phyloP scores from a whole-genome alignment of 2,797 vertebrate species.

The Bryconaethiops microstoma region DNA sequence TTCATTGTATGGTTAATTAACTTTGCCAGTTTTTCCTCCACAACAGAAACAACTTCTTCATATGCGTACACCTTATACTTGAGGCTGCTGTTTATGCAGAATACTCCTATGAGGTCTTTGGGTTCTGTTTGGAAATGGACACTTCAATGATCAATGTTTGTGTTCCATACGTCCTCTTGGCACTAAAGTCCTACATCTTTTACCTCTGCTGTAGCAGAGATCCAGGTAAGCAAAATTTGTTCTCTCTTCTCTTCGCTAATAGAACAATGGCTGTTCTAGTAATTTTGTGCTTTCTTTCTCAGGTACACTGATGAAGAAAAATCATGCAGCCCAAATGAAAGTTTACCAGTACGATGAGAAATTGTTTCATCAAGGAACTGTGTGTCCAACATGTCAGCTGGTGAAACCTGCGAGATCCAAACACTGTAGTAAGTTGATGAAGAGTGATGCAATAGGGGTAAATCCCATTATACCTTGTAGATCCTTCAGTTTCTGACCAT shows the following conservation, averaged over 20 bases:
- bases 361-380: slow-evolving; percentile 79
- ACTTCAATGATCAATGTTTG: slow-evolving; percentile 75
- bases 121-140: slow-evolving; percentile 88
- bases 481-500: neutral
- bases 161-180: slow-evolving; percentile 87
- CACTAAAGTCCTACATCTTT: slow-evolving; percentile 81
- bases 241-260: neutral
- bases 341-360: slow-evolving; percentile 85
- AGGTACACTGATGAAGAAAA: slow-evolving; percentile 87
- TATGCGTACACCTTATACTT: slow-evolving; percentile 83
- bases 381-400: slow-evolving; percentile 83
- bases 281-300: slow-evolving; percentile 8
- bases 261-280: neutral
- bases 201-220: slow-evolving; percentile 83
- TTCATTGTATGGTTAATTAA: neutral
- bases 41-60: slow-evolving; percentile 84
- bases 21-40: slow-evolving; percentile 16
- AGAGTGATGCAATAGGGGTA: too few species aligned
- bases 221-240: slow-evolving; percentile 80
- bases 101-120: slow-evolving; percentile 88
- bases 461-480: neutral
- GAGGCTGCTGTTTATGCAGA: slow-evolving; percentile 86
- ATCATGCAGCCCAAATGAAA: slow-evolving; percentile 71
- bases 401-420: slow-evolving; percentile 93
- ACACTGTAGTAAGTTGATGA: slow-evolving; percentile 85